Evolutionary conservation across 2,797 vertebrate species (phyloP).

Genomic region (Mormyrops attenuatus): DNA sequence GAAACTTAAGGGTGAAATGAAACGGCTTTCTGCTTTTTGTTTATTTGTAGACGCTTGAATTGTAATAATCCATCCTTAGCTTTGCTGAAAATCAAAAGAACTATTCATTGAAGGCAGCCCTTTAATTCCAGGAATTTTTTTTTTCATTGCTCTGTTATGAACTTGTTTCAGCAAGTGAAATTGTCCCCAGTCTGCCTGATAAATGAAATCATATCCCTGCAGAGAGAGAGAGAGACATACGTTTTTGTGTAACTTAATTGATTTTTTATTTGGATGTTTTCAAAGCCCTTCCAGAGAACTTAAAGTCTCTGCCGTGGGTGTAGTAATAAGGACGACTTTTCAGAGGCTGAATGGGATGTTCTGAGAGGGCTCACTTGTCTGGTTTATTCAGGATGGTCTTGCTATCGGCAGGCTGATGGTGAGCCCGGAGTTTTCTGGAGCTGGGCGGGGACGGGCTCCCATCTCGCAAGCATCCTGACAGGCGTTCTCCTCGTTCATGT

Average conservation of each 20-base stretch:
- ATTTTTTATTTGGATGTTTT: neutral
- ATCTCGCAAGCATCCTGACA: constrained; percentile 63
- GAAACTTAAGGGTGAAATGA: neutral
- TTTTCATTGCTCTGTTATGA: neutral
- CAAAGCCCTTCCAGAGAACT: constrained; percentile 8
- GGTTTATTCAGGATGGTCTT: constrained; percentile 50
- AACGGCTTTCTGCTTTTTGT: neutral
- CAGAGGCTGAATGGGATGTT: neutral
- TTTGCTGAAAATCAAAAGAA: neutral
- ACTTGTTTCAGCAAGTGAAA: neutral
- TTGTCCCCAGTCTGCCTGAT: neutral
- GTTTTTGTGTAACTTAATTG: neutral
- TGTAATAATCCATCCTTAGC: neutral
- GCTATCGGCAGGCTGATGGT: constrained; percentile 60
- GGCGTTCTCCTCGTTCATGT: constrained; percentile 66
- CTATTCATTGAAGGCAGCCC: neutral
- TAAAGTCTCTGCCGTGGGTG: neutral
- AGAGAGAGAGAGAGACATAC: neutral
- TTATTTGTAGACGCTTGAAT: neutral
- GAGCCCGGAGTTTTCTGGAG: constrained; percentile 56
- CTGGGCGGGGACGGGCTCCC: constrained; percentile 50
- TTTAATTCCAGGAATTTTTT: neutral
- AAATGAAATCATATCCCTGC: neutral
- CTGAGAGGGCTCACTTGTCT: neutral
- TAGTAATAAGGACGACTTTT: constrained; percentile 18